Evolutionary conservation across 2,113 vertebrate species (phyloP), one percentile per base, ranked within the genome.

Genomic region (Melanostigma gelatinosum): DNA sequence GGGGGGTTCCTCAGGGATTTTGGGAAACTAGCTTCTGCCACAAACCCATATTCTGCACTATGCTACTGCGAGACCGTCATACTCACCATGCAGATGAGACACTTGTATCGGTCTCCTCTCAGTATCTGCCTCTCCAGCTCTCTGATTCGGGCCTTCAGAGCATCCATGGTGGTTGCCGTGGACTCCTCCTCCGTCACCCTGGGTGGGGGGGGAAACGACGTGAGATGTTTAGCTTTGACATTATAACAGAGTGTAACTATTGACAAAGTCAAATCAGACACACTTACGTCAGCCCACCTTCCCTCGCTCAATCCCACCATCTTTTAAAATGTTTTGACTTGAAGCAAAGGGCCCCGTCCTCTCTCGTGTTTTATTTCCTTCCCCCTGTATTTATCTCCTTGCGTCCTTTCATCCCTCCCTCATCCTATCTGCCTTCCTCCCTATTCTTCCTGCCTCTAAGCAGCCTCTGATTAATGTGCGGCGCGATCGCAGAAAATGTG

Each of bases 41-140:
- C 32, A 32, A 32, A 32, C 32, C 32, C 32, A 32, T 29, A 61
- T 40, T 16, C 2, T 3, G 8, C 50, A 42, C n/a, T 4, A 27
- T 85, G n/a, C 6, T 38, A 9, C 32, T 16, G 24, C 8, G 66
- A 8, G 38, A 66, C 18, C 1, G 34, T 34, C 9, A 62, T 82
- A 93, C 97, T 97, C 93, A 99, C 98, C 98, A 99, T 99, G 95
- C 98, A 99, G 95, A 99, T 99, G 95, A 99, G 97, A 96, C 98
- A 99, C 96, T 99, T 99, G 96, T 99, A 99, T 84, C 97, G 94
- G 94, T 99, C 98, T 87, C 98, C 98, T 94, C 98, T 94, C 88
- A 97, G 97, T 54, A 99, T 97, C 93, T 99, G 97, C 94, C 97
- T 96, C 95, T 99, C 98, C 92, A 99, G 95, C 93, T 99, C 98